Evolutionary conservation across 1,140 invertebrate species (phyloP), one percentile per base, ranked within the genome.

Genomic region (Drosophila arizonae): DNA sequence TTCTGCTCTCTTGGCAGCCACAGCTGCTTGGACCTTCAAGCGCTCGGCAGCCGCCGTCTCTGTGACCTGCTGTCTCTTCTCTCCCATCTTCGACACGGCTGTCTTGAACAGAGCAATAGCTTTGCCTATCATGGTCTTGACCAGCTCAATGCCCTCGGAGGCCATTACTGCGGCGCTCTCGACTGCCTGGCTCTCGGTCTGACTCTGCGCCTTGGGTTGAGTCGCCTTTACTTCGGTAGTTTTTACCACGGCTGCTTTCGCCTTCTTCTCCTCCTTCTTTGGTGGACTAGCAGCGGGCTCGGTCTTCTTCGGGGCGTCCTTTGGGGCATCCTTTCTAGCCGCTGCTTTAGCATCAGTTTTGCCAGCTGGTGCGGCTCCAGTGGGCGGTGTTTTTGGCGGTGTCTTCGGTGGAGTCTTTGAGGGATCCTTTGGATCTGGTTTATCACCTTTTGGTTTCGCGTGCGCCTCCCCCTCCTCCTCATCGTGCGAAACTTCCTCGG

Each of bases 401-500:
- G 57, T 33, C 9, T 33, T 13, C 10, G 26, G 30, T n/a, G 71
- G n/a, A 6, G 33, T 36, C 9, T 36, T 36, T 36, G 26, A 15
- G 3, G 36, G 13, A 36, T 81, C 60, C 2, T 56, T 43, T 0
- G 76, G 55, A 9, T 72, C 73, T 5, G 54, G 24, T 17, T 57
- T 57, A 8, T 45, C 51, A 6, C 8, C 45, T 30, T 71, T 63
- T 13, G 58, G 6, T 1, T 26, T 43, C 0, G 60, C 28, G 43
- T 69, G 61, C 4, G 26, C 6, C 54, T 54, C 11, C 0, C 69
- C 60, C 3, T 71, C 60, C 3, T 69, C 10, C 0, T 69, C 63
- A 4, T 71, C 57, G 6, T 80, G 79, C 6, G 24, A 15, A 51
- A 50, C 71, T 13, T 17, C 61, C 3, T 67, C 71, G 0, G 52